These are phyloP conservation scores for Myrmecophaga tridactyla DNA, from an alignment of 2,113 vertebrate genomes.

Conservation along the genomic window DNA sequence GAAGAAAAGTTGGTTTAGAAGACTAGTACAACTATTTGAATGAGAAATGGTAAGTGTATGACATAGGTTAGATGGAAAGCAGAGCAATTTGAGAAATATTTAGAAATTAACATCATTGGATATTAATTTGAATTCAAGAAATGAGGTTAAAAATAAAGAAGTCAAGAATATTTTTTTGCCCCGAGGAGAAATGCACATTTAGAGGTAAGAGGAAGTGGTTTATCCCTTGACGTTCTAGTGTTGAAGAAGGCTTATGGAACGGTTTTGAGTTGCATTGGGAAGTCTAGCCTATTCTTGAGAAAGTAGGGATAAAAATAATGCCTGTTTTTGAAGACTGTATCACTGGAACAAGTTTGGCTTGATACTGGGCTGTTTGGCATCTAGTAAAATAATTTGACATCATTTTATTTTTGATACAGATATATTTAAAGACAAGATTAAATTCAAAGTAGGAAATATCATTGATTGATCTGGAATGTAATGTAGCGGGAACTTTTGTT, in stretches of 20 bases:
- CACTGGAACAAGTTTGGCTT: neutral
- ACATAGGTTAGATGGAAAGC: neutral
- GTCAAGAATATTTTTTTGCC: neutral
- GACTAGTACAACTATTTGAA: neutral
- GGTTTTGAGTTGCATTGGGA: neutral
- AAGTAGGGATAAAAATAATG: neutral
- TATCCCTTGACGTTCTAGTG: neutral
- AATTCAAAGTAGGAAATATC: neutral
- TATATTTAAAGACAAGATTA: neutral
- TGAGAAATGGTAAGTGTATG: neutral
- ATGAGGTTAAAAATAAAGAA: neutral
- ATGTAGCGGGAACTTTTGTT: neutral
- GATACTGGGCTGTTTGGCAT: neutral
- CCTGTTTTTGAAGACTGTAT: neutral
- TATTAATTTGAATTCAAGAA: neutral
- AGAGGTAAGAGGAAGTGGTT: neutral
- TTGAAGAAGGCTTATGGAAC: neutral
- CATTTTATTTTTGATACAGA: slow-evolving; percentile 15
- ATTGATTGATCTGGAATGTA: neutral
- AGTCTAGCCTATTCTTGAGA: neutral
- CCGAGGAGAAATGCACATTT: neutral
- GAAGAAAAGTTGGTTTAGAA: neutral
- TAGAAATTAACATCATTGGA: neutral
- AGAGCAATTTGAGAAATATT: neutral
- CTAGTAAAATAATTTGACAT: neutral